Conservation (phyloP, 2,113 vertebrate species). For the Calyptommatus sinebrachiatus region DNA sequence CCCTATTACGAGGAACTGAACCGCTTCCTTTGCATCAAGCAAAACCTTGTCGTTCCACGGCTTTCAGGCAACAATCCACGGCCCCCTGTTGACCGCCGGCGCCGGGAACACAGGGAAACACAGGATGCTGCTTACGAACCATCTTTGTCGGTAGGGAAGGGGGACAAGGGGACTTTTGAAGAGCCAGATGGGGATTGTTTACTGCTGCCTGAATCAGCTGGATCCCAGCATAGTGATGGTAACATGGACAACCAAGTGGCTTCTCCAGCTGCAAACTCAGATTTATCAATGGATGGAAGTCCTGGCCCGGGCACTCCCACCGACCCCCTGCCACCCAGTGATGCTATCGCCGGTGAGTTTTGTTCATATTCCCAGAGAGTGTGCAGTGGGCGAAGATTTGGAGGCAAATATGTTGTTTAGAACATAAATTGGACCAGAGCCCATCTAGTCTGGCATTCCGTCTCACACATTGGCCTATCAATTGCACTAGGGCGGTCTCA, state of each 20-base stretch:
- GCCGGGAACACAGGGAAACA: conserved; percentile 21
- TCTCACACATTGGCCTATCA: no score
- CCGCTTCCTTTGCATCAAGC: conserved; percentile 35
- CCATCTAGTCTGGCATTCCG: no score
- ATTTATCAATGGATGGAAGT: conserved; percentile 28
- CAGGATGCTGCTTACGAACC: conserved; percentile 20
- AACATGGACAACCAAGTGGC: conserved; percentile 30
- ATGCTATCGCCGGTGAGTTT: conserved; percentile 22
- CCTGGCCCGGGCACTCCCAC: conserved; percentile 20
- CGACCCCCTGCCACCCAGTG: conserved; percentile 29
- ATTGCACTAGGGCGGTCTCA: no score
- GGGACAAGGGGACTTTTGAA: conserved; percentile 32
- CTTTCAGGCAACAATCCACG: conserved; percentile 21
- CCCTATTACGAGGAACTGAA: conserved; percentile 28
- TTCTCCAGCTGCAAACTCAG: conserved; percentile 24
- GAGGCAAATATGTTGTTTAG: neutral
- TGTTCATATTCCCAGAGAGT: neutral
- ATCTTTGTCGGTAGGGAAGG: neutral
- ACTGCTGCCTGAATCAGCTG: conserved; percentile 17
- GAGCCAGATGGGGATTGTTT: conserved; percentile 27
- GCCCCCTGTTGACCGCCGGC: conserved; percentile 17
- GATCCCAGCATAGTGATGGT: conserved; percentile 21
- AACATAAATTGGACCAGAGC: no score
- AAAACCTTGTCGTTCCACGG: conserved; percentile 30
- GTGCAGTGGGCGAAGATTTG: neutral